Evolutionary conservation across 2,888 invertebrate genomes (phyloP).

Genomic region (Amblyjoppa proteus): DNA sequence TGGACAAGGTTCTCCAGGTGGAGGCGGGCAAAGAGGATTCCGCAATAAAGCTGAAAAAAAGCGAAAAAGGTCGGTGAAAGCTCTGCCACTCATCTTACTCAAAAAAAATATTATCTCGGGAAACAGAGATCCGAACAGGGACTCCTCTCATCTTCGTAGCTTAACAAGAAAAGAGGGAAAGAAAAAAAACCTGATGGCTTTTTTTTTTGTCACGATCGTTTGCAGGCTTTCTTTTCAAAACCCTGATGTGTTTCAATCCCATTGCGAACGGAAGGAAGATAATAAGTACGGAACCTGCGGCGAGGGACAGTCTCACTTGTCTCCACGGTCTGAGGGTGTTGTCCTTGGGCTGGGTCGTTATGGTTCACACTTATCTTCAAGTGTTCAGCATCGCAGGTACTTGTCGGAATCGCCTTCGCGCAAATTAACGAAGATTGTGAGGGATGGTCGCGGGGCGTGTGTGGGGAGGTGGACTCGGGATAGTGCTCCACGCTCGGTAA

Average conservation of each 20-base stretch:
- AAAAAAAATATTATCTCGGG: conserved; percentile 5
- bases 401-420: not conserved
- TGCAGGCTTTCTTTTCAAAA: conserved; percentile 87
- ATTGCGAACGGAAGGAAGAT: conserved; percentile 91
- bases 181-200: not conserved
- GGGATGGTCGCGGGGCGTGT: not conserved
- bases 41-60: conserved; percentile 49
- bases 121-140: not conserved
- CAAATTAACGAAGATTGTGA: conserved; percentile 6
- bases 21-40: conserved; percentile 58
- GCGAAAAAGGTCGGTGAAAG: conserved; percentile 71
- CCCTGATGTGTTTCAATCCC: conserved; percentile 91
- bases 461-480: not conserved
- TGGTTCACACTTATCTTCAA: conserved; percentile 94
- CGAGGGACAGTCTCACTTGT: conserved; percentile 90
- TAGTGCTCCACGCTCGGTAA: conserved; percentile 32
- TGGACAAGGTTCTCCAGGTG: conserved; percentile 66
- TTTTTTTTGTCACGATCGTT: conserved; percentile 12
- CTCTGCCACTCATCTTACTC: not conserved
- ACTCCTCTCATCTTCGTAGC: not conserved
- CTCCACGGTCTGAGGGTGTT: conserved; percentile 92
- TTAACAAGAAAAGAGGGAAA: not conserved
- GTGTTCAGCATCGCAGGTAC: conserved; percentile 90
- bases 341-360: conserved; percentile 93
- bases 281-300: conserved; percentile 90